Evolutionary conservation across 2,113 vertebrate species (phyloP), one percentile per base, ranked within the genome.

Genomic region (Ginglymostoma cirratum): DNA sequence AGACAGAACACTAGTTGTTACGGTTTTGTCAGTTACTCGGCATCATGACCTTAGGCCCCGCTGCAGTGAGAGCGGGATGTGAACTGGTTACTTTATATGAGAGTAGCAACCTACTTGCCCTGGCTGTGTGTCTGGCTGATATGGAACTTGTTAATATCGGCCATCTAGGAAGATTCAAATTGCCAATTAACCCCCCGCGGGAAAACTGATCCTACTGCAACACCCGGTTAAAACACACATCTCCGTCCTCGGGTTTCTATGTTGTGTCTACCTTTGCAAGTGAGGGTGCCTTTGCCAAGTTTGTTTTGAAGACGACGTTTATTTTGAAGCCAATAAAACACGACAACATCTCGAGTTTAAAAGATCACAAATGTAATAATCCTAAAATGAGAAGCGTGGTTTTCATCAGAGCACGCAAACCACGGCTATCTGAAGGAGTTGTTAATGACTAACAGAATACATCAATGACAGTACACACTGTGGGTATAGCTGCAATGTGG

Each of bases 71-170:
- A 45, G n/a, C 38, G 1, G 24, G 38, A 70, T 27, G 27, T 15
- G 27, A 94, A 45, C 45, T 48, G 69, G 67, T 94, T 27, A 24
- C 38, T 70, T 17, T 48, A 69, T 66, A 23, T 70, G 42, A 67
- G n/a, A 94, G 12, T 42, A 90, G 61, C 86, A 34, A 89, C 4
- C 42, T 38, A 38, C 24, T 42, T 72, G 42, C 30, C 42, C 94
- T 15, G 45, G 30, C 94, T 34, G 42, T 52, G 94, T 48, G 8
- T 8, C 70, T 70, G 3, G 21, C n/a, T 95, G 94, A 52, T 70
- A 42, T 95, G 94, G 94, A 95, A 95, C 45, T 48, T 42, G 70
- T 95, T 95, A 76, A 76, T 76, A 27, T 42, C 24, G 67, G 24
- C 67, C 12, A 52, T 70, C 45, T 72, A 34, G 27, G 69, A 95